phyloP scores from a whole-genome alignment of 2,113 vertebrate genomes.

The Lichenostomus cassidix region DNA sequence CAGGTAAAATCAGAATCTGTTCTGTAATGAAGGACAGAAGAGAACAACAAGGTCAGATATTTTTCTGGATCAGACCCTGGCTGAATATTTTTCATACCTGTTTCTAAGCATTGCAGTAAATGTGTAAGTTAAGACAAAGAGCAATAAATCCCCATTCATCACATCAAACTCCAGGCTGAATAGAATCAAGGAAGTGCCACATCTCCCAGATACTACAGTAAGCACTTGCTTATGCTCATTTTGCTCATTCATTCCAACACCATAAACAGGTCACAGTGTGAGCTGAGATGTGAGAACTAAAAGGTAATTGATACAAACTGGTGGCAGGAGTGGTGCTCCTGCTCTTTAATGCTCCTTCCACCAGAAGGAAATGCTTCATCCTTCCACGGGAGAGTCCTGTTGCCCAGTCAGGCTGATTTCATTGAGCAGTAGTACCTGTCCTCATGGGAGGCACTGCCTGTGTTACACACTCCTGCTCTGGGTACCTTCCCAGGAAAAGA shows the following conservation, averaged over 20 bases:
- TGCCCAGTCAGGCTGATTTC: background rate
- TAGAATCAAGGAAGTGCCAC: background rate
- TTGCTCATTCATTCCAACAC: background rate
- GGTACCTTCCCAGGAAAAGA: background rate
- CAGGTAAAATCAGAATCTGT: background rate
- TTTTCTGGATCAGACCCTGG: background rate
- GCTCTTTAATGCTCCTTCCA: background rate
- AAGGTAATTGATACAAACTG: background rate
- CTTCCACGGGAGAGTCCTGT: rapidly evolving
- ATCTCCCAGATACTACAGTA: background rate
- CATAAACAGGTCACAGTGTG: background rate
- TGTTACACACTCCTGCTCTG: background rate
- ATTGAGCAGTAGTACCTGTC: background rate
- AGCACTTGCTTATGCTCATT: background rate
- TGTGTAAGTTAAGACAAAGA: background rate
- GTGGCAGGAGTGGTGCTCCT: background rate
- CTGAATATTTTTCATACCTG: background rate
- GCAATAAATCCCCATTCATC: background rate
- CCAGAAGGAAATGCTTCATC: background rate
- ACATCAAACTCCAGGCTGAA: background rate
- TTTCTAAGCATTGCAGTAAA: background rate
- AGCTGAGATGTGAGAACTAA: background rate
- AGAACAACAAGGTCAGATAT: background rate
- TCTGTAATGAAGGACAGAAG: background rate
- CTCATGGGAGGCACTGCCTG: background rate